Evolutionary conservation across 2,113 vertebrate species (phyloP).

Genomic region (Laticauda laticaudata): DNA sequence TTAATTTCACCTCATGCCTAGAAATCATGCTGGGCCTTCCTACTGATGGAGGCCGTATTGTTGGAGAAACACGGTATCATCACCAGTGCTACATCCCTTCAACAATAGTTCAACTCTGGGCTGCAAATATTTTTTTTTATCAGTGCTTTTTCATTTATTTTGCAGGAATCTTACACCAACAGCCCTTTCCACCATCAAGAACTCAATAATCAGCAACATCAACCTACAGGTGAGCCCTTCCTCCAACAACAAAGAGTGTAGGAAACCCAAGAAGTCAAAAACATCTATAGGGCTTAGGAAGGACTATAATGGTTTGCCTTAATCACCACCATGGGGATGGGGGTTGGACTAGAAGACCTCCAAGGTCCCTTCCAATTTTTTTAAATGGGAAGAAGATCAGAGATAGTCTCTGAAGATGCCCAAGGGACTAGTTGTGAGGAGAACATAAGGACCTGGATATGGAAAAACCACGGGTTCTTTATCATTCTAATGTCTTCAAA

Average conservation of each 20-base stretch:
- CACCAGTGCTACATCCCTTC: not conserved
- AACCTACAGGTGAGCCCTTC: not conserved
- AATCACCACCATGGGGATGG: not conserved
- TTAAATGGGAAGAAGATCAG: too few relatives aligned
- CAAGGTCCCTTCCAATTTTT: too few relatives aligned
- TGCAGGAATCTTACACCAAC: not conserved
- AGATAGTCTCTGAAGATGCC: too few relatives aligned
- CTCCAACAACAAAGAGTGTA: not conserved
- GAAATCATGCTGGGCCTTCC: too few relatives aligned
- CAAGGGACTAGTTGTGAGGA: too few relatives aligned
- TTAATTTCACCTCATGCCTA: too few relatives aligned
- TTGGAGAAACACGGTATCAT: too few relatives aligned
- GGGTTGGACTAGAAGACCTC: too few relatives aligned
- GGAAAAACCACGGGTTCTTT: too few relatives aligned
- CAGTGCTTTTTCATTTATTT: not conserved
- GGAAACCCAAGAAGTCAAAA: not conserved
- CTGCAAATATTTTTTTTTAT: not conserved
- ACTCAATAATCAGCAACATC: not conserved
- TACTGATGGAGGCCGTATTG: too few relatives aligned
- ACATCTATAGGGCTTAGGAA: not conserved
- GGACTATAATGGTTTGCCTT: not conserved
- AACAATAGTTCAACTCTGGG: not conserved
- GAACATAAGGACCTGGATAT: too few relatives aligned
- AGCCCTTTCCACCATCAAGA: not conserved
- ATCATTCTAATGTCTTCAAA: too few relatives aligned